Conservation (phyloP, 1,140 invertebrate genomes). For the Penaeus vannamei region DNA sequence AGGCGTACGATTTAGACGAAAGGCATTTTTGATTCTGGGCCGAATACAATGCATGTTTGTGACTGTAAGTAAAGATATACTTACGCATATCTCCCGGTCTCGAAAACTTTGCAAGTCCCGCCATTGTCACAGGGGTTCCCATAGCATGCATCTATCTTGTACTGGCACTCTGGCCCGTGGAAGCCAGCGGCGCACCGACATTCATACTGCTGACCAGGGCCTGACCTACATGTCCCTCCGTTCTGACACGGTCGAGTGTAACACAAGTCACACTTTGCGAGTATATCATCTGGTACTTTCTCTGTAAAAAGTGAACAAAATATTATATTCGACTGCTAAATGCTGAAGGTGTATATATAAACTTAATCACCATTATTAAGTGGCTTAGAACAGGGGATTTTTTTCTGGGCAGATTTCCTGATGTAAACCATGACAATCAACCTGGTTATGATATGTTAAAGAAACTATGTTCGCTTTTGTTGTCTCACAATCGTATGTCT, state of each 20-base stretch:
- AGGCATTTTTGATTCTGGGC: too few relatives aligned
- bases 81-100: constrained; percentile 91
- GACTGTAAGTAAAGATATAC: constrained; percentile 63
- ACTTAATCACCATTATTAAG: too few relatives aligned
- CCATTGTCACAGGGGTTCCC: constrained; percentile 91
- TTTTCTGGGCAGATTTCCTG: too few relatives aligned
- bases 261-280: constrained; percentile 95
- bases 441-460: too few relatives aligned
- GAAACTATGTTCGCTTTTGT: too few relatives aligned
- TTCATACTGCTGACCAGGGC: constrained; percentile 71
- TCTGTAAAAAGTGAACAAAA: constrained; percentile 41
- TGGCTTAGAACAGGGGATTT: too few relatives aligned
- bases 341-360: neutral
- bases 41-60: too few relatives aligned
- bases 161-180: constrained; percentile 92
- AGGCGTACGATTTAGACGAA: neutral
- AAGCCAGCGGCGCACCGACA: constrained; percentile 86
- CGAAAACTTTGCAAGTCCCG: constrained; percentile 88
- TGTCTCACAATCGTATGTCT: too few relatives aligned
- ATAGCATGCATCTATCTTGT: constrained; percentile 97
- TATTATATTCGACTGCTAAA: neutral
- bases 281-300: constrained; percentile 80
- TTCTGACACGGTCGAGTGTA: constrained; percentile 91
- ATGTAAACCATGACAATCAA: too few relatives aligned
- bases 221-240: constrained; percentile 84